Conservation (phyloP, 1,140 invertebrate species). For the Drosophila repletoides region DNA sequence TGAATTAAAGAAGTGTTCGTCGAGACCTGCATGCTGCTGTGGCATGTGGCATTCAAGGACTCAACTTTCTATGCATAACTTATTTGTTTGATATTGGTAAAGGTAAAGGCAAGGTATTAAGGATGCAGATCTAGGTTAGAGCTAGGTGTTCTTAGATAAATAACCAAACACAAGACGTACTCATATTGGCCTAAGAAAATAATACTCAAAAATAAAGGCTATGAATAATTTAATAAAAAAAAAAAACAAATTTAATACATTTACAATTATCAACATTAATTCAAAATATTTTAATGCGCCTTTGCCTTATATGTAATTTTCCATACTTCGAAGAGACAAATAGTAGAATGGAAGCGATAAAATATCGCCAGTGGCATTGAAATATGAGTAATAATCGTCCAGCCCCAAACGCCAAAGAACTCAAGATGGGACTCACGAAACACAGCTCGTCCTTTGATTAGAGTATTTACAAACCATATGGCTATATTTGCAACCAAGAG, state of each 20-base stretch:
- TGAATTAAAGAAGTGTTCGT: no score
- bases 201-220: not conserved
- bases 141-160: no score
- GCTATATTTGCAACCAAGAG: slow-evolving; percentile 92
- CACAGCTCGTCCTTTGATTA: slow-evolving; percentile 92
- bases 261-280: not conserved
- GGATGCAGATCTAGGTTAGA: no score
- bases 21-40: no score
- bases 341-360: slow-evolving; percentile 95
- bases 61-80: no score
- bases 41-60: no score
- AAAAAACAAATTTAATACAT: not conserved
- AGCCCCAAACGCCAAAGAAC: slow-evolving; percentile 92
- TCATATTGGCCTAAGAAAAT: no score
- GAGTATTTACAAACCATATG: slow-evolving; percentile 92
- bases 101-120: no score
- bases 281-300: slow-evolving; percentile 46
- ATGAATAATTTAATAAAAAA: slow-evolving; percentile 15
- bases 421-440: slow-evolving; percentile 90
- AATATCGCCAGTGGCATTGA: slow-evolving; percentile 94
- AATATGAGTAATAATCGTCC: slow-evolving; percentile 93
- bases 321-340: slow-evolving; percentile 98
- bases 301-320: slow-evolving; percentile 93
- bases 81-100: no score
- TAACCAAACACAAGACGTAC: no score